A percentile compares a stretch with the other conserved stretches of the same genome.
These are phyloP conservation scores for Octomys mimax DNA, from an alignment of 2,797 vertebrate genomes.

Conservation along the genomic window DNA sequence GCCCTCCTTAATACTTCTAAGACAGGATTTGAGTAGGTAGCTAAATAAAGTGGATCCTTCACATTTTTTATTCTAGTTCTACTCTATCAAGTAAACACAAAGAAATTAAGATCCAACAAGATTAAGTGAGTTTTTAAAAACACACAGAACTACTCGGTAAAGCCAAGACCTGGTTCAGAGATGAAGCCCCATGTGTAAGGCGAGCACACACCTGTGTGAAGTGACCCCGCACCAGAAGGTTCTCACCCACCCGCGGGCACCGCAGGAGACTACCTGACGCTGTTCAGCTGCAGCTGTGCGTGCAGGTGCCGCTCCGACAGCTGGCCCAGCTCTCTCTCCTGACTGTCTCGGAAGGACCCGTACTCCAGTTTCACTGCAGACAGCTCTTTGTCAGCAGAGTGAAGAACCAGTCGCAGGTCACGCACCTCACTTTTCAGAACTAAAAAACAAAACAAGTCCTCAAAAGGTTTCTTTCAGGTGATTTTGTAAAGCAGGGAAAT, in stretches of 20 bases:
- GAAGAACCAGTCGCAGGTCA: constrained; percentile 95
- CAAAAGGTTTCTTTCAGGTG: not conserved
- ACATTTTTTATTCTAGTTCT: constrained; percentile 28
- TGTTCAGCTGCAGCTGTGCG: constrained; percentile 94
- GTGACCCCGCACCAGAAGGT: not conserved
- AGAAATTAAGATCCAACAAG: constrained; percentile 42
- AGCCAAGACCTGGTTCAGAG: not conserved
- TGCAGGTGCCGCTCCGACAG: constrained; percentile 94
- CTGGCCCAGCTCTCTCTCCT: constrained; percentile 91
- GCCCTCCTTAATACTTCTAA: not conserved
- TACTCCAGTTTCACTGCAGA: constrained; percentile 90
- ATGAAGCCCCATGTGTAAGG: not conserved
- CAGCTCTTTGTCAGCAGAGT: constrained; percentile 96
- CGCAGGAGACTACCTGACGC: constrained; percentile 91
- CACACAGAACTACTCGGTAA: not conserved
- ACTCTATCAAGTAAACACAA: constrained; percentile 18
- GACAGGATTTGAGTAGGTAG: not conserved
- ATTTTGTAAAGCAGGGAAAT: constrained; percentile 7
- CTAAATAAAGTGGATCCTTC: not conserved
- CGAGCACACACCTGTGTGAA: not conserved
- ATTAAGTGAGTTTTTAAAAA: not conserved
- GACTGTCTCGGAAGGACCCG: constrained; percentile 87
- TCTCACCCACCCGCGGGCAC: not conserved
- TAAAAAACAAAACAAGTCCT: constrained; percentile 81
- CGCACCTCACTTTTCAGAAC: constrained; percentile 94